Evolutionary conservation across 2,888 invertebrate genomes (phyloP).

Genomic region (Entomobrya proxima): DNA sequence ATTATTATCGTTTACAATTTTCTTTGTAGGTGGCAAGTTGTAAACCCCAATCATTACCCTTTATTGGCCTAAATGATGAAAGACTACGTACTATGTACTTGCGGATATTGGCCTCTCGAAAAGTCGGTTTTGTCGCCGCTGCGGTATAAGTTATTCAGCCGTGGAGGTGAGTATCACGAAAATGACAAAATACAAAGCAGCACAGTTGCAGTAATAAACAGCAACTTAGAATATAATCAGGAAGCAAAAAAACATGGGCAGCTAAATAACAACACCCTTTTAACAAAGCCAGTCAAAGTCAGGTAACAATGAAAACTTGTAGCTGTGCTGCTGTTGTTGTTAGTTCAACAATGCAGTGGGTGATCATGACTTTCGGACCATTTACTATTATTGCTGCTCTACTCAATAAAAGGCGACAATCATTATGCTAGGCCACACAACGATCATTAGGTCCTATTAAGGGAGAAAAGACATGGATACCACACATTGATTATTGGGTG

Average conservation of each 20-base stretch:
- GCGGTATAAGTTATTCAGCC: too few species aligned
- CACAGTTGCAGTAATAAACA: too few species aligned
- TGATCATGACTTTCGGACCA: conserved; percentile 56
- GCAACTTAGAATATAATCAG: conserved; percentile 17
- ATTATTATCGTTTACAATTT: conserved; percentile 60
- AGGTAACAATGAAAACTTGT: conserved; percentile 27
- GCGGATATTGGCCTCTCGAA: not conserved
- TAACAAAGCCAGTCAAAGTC: conserved; percentile 53
- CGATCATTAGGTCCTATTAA: conserved; percentile 53
- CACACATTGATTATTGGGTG: conserved; percentile 63
- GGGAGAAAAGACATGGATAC: conserved; percentile 45
- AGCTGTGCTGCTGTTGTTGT: not conserved
- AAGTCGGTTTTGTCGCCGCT: not conserved
- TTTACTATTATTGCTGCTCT: conserved; percentile 21
- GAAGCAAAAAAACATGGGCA: conserved; percentile 23
- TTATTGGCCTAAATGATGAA: conserved; percentile 56
- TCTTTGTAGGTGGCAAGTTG: conserved; percentile 67
- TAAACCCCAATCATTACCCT: conserved; percentile 61
- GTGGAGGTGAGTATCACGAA: too few species aligned
- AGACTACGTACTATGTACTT: not conserved
- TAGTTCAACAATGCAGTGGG: conserved; percentile 40
- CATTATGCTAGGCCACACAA: conserved; percentile 61
- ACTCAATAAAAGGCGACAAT: conserved; percentile 54
- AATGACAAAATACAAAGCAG: too few species aligned
- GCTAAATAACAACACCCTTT: conserved; percentile 45